Percentiles rank a stretch among this genome's conserved stretches.
Evolutionary conservation across 2,888 invertebrate genomes (phyloP).

Genomic region (Idaea straminata): DNA sequence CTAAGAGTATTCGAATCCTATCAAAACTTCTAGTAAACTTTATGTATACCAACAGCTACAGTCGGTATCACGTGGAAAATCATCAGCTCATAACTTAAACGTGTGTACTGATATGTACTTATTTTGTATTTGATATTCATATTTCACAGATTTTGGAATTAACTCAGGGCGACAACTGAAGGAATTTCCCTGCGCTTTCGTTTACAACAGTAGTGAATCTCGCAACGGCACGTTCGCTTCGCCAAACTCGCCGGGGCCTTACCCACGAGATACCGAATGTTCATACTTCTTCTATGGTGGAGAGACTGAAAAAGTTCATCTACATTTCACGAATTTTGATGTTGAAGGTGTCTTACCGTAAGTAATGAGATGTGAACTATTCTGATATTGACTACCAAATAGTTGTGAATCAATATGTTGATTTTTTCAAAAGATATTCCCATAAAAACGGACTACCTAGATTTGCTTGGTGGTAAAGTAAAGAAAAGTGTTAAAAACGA

Average conservation of each 20-base stretch:
- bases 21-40: too few relatives aligned
- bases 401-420: background rate
- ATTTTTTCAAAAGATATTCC: background rate
- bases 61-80: too few relatives aligned
- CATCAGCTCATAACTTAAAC: too few relatives aligned
- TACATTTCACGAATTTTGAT: constrained; percentile 94
- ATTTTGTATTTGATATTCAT: background rate
- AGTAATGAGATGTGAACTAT: constrained; percentile 57
- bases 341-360: constrained; percentile 97
- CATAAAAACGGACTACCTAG: too few relatives aligned
- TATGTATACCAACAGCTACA: too few relatives aligned
- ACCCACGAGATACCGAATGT: constrained; percentile 94
- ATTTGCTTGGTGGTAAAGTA: too few relatives aligned
- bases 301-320: constrained; percentile 87
- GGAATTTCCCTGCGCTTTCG: constrained; percentile 91
- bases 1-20: too few relatives aligned
- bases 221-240: constrained; percentile 91
- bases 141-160: constrained; percentile 90
- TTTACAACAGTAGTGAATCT: constrained; percentile 90
- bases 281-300: constrained; percentile 94
- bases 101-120: too few relatives aligned
- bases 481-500: too few relatives aligned
- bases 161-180: constrained; percentile 88
- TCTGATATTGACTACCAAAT: background rate
- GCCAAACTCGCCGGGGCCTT: constrained; percentile 94